A percentile compares a stretch with the other conserved stretches of the same genome.
Evolutionary conservation across 1,140 invertebrate species (phyloP).

Genomic region (Drosophila setifemur): DNA sequence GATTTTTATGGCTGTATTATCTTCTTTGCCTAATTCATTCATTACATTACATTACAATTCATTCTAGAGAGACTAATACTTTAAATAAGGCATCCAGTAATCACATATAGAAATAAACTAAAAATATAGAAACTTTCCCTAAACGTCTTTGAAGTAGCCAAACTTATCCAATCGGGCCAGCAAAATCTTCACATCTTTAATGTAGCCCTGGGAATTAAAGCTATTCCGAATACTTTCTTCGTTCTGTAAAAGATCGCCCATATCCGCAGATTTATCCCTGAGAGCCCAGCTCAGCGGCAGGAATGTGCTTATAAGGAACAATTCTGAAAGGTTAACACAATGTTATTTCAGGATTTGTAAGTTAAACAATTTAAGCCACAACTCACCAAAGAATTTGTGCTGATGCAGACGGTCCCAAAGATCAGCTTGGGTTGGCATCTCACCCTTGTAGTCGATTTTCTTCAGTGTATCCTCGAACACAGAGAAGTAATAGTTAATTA

Average conservation of each 20-base stretch:
- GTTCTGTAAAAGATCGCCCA: conserved; percentile 18
- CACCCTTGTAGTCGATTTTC: conserved; percentile 37
- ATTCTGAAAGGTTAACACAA: neutral
- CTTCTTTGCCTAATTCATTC: no score
- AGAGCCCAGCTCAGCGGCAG: conserved; percentile 24
- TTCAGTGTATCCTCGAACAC: conserved; percentile 16
- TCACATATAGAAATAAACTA: no score
- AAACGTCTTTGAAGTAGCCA: conserved; percentile 9
- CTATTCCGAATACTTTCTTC: conserved; percentile 6
- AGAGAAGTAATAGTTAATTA: conserved; percentile 36
- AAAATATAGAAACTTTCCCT: no score
- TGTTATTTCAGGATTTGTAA: neutral
- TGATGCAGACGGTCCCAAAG: conserved; percentile 18
- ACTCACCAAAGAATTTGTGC: conserved; percentile 31
- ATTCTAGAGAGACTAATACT: no score
- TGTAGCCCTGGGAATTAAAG: conserved; percentile 15
- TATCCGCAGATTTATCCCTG: neutral
- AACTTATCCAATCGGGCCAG: conserved; percentile 1
- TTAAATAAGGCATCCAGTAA: no score
- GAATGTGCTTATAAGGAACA: conserved; percentile 23
- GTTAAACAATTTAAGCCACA: neutral
- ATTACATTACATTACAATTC: no score
- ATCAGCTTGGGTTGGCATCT: conserved; percentile 12
- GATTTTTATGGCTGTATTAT: no score
- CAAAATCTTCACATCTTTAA: conserved; percentile 13